phyloP scores from a whole-genome alignment of 2,888 invertebrate species.

The Malachius bipustulatus region DNA sequence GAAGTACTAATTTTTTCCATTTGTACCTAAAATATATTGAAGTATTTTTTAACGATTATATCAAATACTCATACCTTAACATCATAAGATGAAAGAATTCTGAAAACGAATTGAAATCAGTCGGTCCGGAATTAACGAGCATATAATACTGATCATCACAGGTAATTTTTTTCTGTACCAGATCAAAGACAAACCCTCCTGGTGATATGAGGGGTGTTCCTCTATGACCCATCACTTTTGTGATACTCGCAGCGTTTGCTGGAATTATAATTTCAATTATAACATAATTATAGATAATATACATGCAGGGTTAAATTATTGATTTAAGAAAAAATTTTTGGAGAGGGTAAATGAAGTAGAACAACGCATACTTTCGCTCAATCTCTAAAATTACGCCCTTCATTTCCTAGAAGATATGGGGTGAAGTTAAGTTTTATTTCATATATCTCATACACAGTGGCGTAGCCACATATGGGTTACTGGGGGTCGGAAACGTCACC shows the following conservation, averaged over 20 bases:
- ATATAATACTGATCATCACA: constrained; percentile 68
- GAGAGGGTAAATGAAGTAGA: too few relatives aligned
- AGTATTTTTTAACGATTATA: neutral
- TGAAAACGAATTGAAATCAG: constrained; percentile 61
- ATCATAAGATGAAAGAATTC: constrained; percentile 58
- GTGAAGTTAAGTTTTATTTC: too few relatives aligned
- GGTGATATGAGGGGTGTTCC: constrained; percentile 68
- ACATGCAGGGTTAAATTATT: too few relatives aligned
- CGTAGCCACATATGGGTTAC: too few relatives aligned
- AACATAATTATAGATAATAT: too few relatives aligned
- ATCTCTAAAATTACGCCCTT: too few relatives aligned
- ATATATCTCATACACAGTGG: too few relatives aligned
- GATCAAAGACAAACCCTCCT: constrained; percentile 71
- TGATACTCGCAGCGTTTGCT: constrained; percentile 72
- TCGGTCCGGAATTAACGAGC: constrained; percentile 59
- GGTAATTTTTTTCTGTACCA: constrained; percentile 54
- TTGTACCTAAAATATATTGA: constrained; percentile 42
- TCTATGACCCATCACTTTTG: constrained; percentile 62
- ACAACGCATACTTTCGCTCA: too few relatives aligned
- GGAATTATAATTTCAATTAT: too few relatives aligned
- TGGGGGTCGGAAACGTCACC: too few relatives aligned
- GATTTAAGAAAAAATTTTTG: too few relatives aligned
- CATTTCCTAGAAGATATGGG: too few relatives aligned
- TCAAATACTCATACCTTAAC: constrained; percentile 42
- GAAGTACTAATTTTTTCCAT: constrained; percentile 60